Base-by-base conservation (phyloP, 2,113 vertebrate genomes). In the Centrocercus urophasianus region DNA sequence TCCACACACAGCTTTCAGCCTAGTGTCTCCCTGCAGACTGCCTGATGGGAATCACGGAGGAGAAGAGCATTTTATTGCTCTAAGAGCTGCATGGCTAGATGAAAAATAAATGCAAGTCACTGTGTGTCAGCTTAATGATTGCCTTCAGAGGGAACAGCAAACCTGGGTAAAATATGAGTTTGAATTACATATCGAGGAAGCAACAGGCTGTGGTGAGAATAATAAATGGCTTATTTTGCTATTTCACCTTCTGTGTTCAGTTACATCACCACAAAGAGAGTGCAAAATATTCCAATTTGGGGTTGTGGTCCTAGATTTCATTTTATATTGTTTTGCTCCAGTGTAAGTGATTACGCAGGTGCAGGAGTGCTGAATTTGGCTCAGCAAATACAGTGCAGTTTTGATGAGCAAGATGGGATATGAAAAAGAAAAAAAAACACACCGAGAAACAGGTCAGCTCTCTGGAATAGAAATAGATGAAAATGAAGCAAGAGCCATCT, bases 381-480 rank as follows among this genome's bases (percentile, higher is more conserved):
- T 85, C 74, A 79, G 57, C 2, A 12, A 64, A 28, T 8, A 18
- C 78, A 52, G 27, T 0, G 1, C 5, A 8, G 32, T 47, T 89
- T 14, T 13, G 78, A 76, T 79, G 85, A 76, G 74, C 36, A 14
- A 64, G 75, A 34, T 2, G 20, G 59, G 75, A 28, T 79, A 36
- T 28, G 24, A 83, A 32, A 42, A 65, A 47, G 48, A 54, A 28
- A 60, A 47, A 4, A 16, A 30, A 10, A 7, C 27, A 56, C 24
- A 54, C 28, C 8, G 11, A 32, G 11, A 56, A 59, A 4, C 42
- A 79, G 52, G 14, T 34, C 66, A 79, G 34, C 67, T 66, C 47
- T 89, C 65, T 88, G 43, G 61, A 94, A 90, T 69, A 28, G 28
- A 83, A 90, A 78, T 3, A 75, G n/a, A 27, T n/a, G 11, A 40